phyloP scores from a whole-genome alignment of 1,140 invertebrate species.

The Drosophila pectinifera region DNA sequence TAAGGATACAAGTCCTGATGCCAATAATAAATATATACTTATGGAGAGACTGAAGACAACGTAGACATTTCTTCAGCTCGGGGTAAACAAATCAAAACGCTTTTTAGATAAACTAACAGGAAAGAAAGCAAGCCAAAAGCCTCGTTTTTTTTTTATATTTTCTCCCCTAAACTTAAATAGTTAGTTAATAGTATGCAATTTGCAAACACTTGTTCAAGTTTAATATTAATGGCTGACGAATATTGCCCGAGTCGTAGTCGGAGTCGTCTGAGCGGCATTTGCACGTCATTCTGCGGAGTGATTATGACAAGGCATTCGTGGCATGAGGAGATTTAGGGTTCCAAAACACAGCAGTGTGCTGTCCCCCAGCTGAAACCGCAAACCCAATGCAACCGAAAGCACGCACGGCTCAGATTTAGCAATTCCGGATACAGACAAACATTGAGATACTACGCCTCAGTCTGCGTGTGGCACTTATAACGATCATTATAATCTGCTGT shows the following conservation, averaged over 20 bases:
- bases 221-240: slow-evolving; percentile 8
- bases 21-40: too few relatives aligned
- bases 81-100: too few relatives aligned
- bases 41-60: too few relatives aligned
- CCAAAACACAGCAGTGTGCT: slow-evolving; percentile 1
- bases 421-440: slow-evolving; percentile 10
- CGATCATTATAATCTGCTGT: slow-evolving; percentile 35
- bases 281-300: slow-evolving; percentile 41
- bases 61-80: too few relatives aligned
- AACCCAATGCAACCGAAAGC: slow-evolving; percentile 26
- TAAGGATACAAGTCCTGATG: too few relatives aligned
- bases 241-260: slow-evolving; percentile 1
- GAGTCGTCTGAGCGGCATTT: slow-evolving; percentile 11
- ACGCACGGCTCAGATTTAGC: slow-evolving; percentile 38
- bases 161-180: neutral
- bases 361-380: slow-evolving; percentile 6
- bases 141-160: neutral
- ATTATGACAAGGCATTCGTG: slow-evolving; percentile 47
- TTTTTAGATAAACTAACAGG: too few relatives aligned
- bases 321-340: slow-evolving; percentile 23
- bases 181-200: neutral
- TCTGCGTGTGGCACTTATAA: slow-evolving; percentile 14
- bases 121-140: too few relatives aligned
- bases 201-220: slow-evolving; percentile 6
- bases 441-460: slow-evolving; percentile 2